Base-by-base conservation (phyloP, 1,140 invertebrate genomes). In the Limonius californicus region DNA sequence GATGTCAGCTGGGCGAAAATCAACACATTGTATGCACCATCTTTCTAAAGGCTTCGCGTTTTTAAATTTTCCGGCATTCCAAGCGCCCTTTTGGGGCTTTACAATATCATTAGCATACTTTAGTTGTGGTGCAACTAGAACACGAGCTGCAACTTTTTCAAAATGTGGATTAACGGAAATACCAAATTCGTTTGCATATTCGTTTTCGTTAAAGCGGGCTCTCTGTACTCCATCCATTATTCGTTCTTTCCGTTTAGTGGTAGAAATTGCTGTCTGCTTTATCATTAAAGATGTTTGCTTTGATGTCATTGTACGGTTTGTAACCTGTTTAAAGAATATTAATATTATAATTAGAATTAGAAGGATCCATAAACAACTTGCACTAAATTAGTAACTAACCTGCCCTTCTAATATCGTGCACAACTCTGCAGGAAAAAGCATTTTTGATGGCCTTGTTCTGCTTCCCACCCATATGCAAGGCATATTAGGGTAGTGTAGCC, bases 241-340 rank as follows among this genome's bases (percentile, higher is more conserved):
- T 70, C 86, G 89, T 0, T 62, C 0, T 68, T 86, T 86, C 0
- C 89, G 79, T 0, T 67, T 71, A 1, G 79, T 68, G 0, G 89
- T 84, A 4, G 76, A 68, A 0, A 84, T 72, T 20, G 57, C 20
- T 0, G 56, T 65, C 50, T 76, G 76, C 30, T 68, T 74, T 0
- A 92, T 88, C 87, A 91, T 89, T 0, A 69, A 76, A 0, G 79
- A 61, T 0, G 88, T 84, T 74, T 90, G 88, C 0, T 35, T 63
- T 43, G 85, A 83, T 47, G 75, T 73, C 66, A 85, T 70, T 70
- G 83, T 84, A 27, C 72, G 77, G 42, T 78, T 70, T 23, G 27
- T 50, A 18, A 50, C 45, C 45, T 50, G 2, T 27, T n/a, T n/a
- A n/a, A n/a, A n/a, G n/a, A n/a, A n/a, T n/a, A n/a, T n/a, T n/a